A percentile compares a stretch with the other conserved stretches of the same genome.
Evolutionary conservation across 2,888 invertebrate genomes (phyloP).

Genomic region (Strigamia maritima): DNA sequence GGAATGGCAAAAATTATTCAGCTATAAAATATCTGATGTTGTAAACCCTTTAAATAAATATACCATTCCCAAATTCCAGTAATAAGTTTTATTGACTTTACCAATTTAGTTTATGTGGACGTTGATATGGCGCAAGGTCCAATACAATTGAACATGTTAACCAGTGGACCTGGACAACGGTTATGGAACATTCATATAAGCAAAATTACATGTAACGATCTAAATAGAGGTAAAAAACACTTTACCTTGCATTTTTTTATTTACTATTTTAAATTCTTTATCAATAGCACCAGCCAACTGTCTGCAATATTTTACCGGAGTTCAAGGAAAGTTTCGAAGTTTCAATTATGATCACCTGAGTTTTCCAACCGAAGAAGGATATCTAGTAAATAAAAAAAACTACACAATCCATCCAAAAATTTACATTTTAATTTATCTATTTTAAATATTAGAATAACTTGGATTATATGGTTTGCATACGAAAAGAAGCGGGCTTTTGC

Average conservation of each 20-base stretch:
- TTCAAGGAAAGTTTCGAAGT: slow-evolving; percentile 76
- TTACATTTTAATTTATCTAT: slow-evolving; percentile 48
- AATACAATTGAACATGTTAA: slow-evolving; percentile 33
- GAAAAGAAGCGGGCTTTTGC: slow-evolving; percentile 81
- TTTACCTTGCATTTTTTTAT: too few species aligned
- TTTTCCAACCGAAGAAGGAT: slow-evolving; percentile 27
- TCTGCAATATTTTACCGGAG: slow-evolving; percentile 72
- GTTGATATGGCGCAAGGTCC: slow-evolving; percentile 39
- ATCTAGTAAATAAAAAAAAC: neutral
- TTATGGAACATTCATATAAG: slow-evolving; percentile 14
- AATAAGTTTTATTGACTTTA: too few species aligned
- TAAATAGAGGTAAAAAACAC: neutral
- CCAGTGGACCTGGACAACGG: slow-evolving; percentile 35
- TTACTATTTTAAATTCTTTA: too few species aligned
- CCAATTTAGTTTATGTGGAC: slow-evolving; percentile 35
- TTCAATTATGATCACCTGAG: slow-evolving; percentile 71
- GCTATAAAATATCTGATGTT: too few species aligned
- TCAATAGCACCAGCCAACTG: slow-evolving; percentile 68
- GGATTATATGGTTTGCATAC: slow-evolving; percentile 79
- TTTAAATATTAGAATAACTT: slow-evolving; percentile 59
- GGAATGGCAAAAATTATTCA: too few species aligned
- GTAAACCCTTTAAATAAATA: too few species aligned
- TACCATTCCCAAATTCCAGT: neutral
- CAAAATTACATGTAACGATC: slow-evolving; percentile 34
- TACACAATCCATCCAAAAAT: neutral